Conservation (phyloP, 2,888 invertebrate genomes). For the Rhamphomyia laevipes region DNA sequence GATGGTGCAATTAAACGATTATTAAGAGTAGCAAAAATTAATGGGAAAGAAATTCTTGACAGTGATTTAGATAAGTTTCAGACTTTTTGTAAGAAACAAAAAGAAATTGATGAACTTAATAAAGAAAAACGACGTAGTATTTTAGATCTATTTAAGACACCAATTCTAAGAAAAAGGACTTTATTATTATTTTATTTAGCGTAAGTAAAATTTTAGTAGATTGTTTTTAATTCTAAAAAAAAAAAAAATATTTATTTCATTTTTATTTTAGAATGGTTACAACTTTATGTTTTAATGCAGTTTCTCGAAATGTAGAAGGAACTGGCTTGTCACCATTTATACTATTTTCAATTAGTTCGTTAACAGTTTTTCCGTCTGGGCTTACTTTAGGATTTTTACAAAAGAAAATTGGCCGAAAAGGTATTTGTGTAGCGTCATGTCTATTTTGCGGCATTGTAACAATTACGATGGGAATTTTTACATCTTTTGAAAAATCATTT, state of each 20-base stretch:
- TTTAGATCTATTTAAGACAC: slow-evolving; percentile 37
- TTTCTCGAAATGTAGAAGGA: slow-evolving; percentile 40
- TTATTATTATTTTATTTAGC: slow-evolving; percentile 41
- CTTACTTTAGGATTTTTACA: slow-evolving; percentile 23
- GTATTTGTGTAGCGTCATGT: slow-evolving; percentile 37
- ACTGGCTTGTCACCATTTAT: slow-evolving; percentile 38
- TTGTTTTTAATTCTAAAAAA: background rate
- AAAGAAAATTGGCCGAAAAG: slow-evolving; percentile 30
- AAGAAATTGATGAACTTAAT: slow-evolving; percentile 6
- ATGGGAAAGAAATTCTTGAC: slow-evolving; percentile 30
- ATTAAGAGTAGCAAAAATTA: slow-evolving; percentile 37
- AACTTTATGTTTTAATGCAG: slow-evolving; percentile 42
- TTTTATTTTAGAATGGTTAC: slow-evolving; percentile 37
- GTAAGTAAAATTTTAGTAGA: slow-evolving; percentile 27
- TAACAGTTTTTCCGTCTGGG: slow-evolving; percentile 41
- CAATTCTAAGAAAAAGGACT: slow-evolving; percentile 37
- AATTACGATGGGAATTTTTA: slow-evolving; percentile 30
- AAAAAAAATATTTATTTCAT: background rate
- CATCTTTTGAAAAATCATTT: background rate
- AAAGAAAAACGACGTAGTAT: slow-evolving; percentile 6
- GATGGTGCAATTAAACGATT: slow-evolving; percentile 38
- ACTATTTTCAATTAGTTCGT: slow-evolving; percentile 38
- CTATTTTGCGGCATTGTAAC: slow-evolving; percentile 38
- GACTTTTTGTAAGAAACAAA: slow-evolving; percentile 8
- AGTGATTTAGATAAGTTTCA: slow-evolving; percentile 14